These are phyloP conservation scores for Corythoichthys intestinalis DNA, from an alignment of 2,113 vertebrate genomes.

Conservation along the genomic window DNA sequence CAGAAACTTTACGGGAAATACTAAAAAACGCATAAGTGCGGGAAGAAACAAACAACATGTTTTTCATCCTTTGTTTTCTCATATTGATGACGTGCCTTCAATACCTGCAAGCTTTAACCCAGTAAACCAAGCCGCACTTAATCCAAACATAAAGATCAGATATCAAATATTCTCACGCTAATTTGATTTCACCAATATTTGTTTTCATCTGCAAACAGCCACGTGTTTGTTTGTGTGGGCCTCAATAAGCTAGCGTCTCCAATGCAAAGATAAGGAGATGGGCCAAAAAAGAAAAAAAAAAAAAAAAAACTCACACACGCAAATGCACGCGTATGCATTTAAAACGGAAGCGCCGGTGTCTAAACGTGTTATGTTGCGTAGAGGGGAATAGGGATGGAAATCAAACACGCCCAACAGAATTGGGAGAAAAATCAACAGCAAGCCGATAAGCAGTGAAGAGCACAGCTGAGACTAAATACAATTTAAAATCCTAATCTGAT, in stretches of 20 bases:
- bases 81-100: conserved; percentile 48
- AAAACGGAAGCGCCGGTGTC: conserved; percentile 32
- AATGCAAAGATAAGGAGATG: conserved; percentile 37
- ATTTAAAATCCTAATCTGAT: conserved; percentile 24
- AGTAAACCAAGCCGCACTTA: conserved; percentile 61
- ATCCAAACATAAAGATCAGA: conserved; percentile 65
- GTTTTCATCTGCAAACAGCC: conserved; percentile 65
- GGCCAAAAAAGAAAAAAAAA: conserved; percentile 20
- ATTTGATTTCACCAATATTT: conserved; percentile 72
- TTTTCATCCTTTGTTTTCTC: conserved; percentile 25
- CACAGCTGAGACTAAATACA: conserved; percentile 29
- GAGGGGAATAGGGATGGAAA: conserved; percentile 50
- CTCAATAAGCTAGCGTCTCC: conserved; percentile 43
- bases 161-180: conserved; percentile 68
- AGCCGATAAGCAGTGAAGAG: conserved; percentile 8
- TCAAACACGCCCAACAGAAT: conserved; percentile 48
- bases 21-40: conserved; percentile 9
- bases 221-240: conserved; percentile 59
- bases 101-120: conserved; percentile 49
- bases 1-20: neutral
- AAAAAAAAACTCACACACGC: no score
- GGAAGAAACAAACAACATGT: conserved; percentile 13
- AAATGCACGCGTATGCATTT: conserved; percentile 24
- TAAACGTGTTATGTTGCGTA: conserved; percentile 55
- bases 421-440: conserved; percentile 43